Evolutionary conservation across 1,140 invertebrate species (phyloP).

Genomic region (Drosophila suzukii): DNA sequence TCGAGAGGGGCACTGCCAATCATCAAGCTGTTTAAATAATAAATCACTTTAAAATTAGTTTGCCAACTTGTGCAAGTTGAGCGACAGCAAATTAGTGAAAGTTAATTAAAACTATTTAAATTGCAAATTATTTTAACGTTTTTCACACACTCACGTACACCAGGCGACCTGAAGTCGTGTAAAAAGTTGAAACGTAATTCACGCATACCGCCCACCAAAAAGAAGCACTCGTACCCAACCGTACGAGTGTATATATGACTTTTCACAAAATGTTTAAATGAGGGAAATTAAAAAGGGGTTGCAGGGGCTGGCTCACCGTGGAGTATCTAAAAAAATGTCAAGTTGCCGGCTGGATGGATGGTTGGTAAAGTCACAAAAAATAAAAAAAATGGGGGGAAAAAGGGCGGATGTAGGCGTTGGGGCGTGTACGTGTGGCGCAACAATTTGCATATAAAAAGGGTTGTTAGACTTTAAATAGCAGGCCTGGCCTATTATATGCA

Average conservation of each 20-base stretch:
- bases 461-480: conserved; percentile 82
- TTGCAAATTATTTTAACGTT: conserved; percentile 82
- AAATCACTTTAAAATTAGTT: conserved; percentile 83
- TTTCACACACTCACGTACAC: conserved; percentile 38
- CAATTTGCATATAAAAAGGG: conserved; percentile 83
- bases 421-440: conserved; percentile 74
- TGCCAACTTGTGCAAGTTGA: conserved; percentile 76
- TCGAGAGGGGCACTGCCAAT: conserved; percentile 55
- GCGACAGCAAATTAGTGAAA: conserved; percentile 79
- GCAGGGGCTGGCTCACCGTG: conserved; percentile 10
- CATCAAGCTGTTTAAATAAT: conserved; percentile 80
- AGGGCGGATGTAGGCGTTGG: conserved; percentile 30
- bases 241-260: conserved; percentile 39
- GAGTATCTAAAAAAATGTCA: conserved; percentile 73
- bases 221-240: conserved; percentile 23
- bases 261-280: conserved; percentile 71
- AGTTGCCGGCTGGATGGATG: conserved; percentile 44
- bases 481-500: conserved; percentile 78
- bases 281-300: conserved; percentile 70
- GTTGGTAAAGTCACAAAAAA: conserved; percentile 18
- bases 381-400: background rate
- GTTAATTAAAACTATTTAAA: conserved; percentile 83
- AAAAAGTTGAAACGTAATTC: conserved; percentile 54
- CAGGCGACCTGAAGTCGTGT: conserved; percentile 32
- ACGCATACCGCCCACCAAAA: conserved; percentile 29